Evolutionary conservation across 2,113 vertebrate species (phyloP).

Genomic region (Austrofundulus limnaeus): DNA sequence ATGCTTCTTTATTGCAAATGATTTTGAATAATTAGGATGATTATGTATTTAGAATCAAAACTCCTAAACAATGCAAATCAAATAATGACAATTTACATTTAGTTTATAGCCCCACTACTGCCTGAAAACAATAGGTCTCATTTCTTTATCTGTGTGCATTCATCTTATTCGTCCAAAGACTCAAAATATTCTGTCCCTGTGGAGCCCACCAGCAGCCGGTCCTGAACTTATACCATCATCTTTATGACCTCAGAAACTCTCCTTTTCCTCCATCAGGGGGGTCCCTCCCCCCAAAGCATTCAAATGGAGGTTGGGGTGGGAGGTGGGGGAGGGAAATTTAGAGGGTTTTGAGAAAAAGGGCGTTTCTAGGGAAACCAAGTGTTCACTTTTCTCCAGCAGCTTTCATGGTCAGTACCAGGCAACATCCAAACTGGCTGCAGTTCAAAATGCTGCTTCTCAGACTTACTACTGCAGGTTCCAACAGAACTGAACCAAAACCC

Average conservation of each 20-base stretch:
- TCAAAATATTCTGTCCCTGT: neutral
- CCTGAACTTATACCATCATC: conserved; percentile 68
- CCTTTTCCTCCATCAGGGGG: conserved; percentile 68
- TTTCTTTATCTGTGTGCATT: too few relatives aligned
- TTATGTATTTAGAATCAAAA: too few relatives aligned
- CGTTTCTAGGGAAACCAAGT: conserved; percentile 65
- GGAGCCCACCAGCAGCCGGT: conserved; percentile 45
- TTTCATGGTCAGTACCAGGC: conserved; percentile 70
- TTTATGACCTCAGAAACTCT: conserved; percentile 72
- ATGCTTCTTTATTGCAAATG: too few relatives aligned
- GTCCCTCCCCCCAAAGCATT: conserved; percentile 46
- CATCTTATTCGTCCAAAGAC: too few relatives aligned
- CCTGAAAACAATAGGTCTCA: too few relatives aligned
- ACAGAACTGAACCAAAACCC: too few relatives aligned
- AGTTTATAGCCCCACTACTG: too few relatives aligned
- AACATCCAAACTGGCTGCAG: conserved; percentile 62
- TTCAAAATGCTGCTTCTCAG: conserved; percentile 53
- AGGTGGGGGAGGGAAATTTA: conserved; percentile 41
- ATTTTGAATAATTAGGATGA: too few relatives aligned
- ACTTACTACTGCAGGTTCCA: conserved; percentile 17
- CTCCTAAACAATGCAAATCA: too few relatives aligned
- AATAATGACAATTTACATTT: too few relatives aligned
- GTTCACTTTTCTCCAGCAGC: conserved; percentile 56
- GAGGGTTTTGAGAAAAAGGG: conserved; percentile 58
- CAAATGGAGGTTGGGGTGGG: conserved; percentile 31